phyloP scores from a whole-genome alignment of 2,888 invertebrate species.

The Chrysomela aeneicollis region DNA sequence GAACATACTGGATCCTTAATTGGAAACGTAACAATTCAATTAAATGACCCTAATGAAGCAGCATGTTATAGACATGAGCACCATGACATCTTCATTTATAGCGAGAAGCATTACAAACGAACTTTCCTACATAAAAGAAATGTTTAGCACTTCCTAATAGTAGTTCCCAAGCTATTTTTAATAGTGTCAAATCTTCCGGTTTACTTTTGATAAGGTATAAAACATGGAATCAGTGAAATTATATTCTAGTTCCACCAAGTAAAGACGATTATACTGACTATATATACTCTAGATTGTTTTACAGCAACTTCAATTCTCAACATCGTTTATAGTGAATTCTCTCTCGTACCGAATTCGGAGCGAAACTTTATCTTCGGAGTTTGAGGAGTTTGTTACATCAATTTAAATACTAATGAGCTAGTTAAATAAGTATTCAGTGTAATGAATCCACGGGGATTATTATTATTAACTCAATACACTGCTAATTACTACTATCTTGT shows the following conservation, averaged over 20 bases:
- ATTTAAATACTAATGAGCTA: conserved; percentile 65
- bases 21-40: conserved; percentile 40
- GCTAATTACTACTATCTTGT: conserved; percentile 51
- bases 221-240: no score
- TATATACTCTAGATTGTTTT: no score
- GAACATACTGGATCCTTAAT: conserved; percentile 36
- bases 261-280: no score
- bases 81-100: conserved; percentile 39
- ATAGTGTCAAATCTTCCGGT: no score
- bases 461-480: conserved; percentile 53
- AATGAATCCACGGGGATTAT: conserved; percentile 59
- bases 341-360: conserved; percentile 30
- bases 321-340: conserved; percentile 17
- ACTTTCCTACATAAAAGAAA: conserved; percentile 11
- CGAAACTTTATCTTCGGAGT: conserved; percentile 43
- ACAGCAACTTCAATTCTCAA: conserved; percentile 17
- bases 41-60: conserved; percentile 28
- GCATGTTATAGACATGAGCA: conserved; percentile 28
- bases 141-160: not conserved
- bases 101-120: conserved; percentile 13
- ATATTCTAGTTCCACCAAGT: no score
- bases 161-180: conserved; percentile 3
- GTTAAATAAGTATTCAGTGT: conserved; percentile 64
- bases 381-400: conserved; percentile 58
- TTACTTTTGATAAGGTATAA: no score